Conservation (phyloP, 1,140 invertebrate species). For the Ceratina calcarata region DNA sequence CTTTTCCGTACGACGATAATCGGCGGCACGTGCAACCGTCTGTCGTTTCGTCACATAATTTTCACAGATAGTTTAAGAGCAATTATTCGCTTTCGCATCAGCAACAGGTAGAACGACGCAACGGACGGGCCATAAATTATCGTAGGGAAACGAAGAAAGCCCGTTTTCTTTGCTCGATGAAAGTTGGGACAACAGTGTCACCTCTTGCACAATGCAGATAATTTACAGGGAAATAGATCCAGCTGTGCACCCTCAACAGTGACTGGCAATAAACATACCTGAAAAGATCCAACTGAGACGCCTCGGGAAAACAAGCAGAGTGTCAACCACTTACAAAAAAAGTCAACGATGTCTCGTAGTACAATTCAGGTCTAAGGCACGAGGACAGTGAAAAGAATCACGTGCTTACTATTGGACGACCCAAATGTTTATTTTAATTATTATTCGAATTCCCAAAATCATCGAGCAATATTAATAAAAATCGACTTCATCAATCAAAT, state of each 20-base stretch:
- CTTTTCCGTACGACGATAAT: not conserved
- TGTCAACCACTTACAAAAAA: no score
- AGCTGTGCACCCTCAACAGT: not conserved
- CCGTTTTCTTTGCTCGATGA: constrained; percentile 34
- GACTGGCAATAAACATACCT: constrained; percentile 32
- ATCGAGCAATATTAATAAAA: no score
- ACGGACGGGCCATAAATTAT: constrained; percentile 37
- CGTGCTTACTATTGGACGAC: constrained; percentile 41
- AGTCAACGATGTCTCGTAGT: not conserved
- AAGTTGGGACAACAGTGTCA: constrained; percentile 67
- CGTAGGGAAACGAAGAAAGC: constrained; percentile 7
- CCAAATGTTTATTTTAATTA: no score
- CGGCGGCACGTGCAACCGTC: not conserved
- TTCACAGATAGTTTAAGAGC: constrained; percentile 20
- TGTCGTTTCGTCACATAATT: not conserved
- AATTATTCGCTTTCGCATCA: constrained; percentile 36
- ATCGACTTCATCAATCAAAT: no score
- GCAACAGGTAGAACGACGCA: constrained; percentile 22
- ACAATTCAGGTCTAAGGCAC: not conserved
- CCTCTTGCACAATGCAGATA: constrained; percentile 50
- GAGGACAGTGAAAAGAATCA: constrained; percentile 16
- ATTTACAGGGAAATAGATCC: not conserved
- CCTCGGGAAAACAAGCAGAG: not conserved
- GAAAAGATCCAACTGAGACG: not conserved
- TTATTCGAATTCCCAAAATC: no score